Evolutionary conservation across 2,888 invertebrate species (phyloP), one percentile per base, ranked within the genome.

Genomic region (Troglohyphantes excavatus): DNA sequence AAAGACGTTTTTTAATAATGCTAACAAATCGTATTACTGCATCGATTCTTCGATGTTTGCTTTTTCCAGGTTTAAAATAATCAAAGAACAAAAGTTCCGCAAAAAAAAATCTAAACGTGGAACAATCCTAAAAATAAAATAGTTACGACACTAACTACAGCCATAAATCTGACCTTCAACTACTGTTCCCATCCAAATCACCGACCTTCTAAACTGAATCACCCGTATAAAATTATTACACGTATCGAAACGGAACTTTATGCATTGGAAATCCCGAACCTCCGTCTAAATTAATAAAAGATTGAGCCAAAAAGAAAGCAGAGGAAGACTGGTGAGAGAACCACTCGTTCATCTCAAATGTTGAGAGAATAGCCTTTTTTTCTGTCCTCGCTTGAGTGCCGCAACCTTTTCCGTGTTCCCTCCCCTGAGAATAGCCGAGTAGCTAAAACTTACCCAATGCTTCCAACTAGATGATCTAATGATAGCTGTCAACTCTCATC

Each of bases 401-500:
- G 67, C 21, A 67, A 79, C 79, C 79, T 79, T 79, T 79, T 79
- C 79, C 79, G 67, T 53, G 67, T 79, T 63, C 19, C 59, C 59
- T 75, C 29, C 19, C 21, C 39, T 21, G 11, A 21, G 43, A 43
- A 73, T 29, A 26, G 17, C 19, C 6, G 33, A 43, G 7, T 21
- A 19, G 27, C 21, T n/a, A 65, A 78, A 63, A n/a, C 63, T 78
- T 33, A 78, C 78, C 33, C 43, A 39, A 65, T 63, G 65, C 33
- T 63, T 78, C 78, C 63, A 65, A 17, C 65, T 63, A 43, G 78
- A 79, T 67, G 46, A 79, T 67, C 68, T 67, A 79, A 79, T 79
- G 79, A 79, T 79, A 67, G 79, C 67, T 79, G 79, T 46, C 79
- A 53, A 29, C 68, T 46, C 53, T 65, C 76, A 76, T 76, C 76